phyloP scores from a whole-genome alignment of 2,113 vertebrate species.

The Cavia aperea region DNA sequence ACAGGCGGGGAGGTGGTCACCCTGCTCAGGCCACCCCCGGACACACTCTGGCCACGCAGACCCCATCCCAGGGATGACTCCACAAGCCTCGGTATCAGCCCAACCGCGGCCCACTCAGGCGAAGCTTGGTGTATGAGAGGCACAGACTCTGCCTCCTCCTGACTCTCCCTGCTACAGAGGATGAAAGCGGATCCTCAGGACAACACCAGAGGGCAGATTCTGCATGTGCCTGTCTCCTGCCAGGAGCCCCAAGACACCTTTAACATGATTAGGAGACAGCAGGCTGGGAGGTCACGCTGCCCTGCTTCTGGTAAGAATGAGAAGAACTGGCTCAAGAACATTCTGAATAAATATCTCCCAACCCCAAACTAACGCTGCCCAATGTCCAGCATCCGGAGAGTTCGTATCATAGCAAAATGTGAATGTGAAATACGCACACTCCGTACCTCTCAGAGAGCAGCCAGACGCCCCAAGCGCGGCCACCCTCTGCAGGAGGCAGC shows the following conservation, averaged over 20 bases:
- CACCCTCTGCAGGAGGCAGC: not conserved
- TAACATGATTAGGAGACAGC: not conserved
- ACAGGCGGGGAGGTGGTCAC: accelerated
- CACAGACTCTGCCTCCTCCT: not conserved
- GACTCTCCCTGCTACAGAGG: not conserved
- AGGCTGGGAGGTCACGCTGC: accelerated
- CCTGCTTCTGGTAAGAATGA: not conserved
- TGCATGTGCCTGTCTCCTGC: not conserved
- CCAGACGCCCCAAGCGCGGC: not conserved
- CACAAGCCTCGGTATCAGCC: not conserved
- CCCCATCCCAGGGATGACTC: not conserved
- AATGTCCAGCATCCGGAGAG: not conserved
- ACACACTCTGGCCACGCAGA: not conserved
- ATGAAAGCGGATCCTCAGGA: not conserved
- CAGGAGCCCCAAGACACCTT: not conserved
- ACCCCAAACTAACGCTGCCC: not conserved
- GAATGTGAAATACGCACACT: not conserved
- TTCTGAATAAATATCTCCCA: not conserved
- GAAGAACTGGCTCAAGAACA: not conserved
- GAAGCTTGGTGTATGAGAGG: not conserved
- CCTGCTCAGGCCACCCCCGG: not conserved
- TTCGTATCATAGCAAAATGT: not conserved
- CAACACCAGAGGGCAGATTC: not conserved
- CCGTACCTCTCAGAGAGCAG: not conserved
- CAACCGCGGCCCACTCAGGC: not conserved